A percentile compares a stretch with the other conserved stretches of the same genome.
Conservation (phyloP, 2,113 vertebrate genomes). For the Eulemur rufifrons region DNA sequence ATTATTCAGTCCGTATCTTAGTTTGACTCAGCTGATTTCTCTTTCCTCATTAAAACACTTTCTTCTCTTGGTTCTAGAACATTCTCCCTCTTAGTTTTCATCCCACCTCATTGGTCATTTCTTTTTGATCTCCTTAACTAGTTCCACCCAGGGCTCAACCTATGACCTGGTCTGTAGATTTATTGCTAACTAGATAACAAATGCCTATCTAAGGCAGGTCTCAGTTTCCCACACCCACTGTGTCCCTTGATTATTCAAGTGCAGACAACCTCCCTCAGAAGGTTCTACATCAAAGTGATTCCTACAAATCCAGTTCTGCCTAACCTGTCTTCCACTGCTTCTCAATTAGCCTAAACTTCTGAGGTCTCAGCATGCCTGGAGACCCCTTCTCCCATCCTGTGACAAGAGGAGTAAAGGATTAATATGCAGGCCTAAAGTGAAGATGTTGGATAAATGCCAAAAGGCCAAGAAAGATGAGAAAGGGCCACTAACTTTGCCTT, state of each 20-base stretch:
- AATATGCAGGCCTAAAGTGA: neutral
- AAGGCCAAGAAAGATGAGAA: neutral
- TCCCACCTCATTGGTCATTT: neutral
- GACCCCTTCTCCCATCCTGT: neutral
- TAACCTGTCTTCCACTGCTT: neutral
- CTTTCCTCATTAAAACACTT: neutral
- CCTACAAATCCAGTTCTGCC: neutral
- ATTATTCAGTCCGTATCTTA: neutral
- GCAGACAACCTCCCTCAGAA: no score
- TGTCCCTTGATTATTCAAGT: neutral
- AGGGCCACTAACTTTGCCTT: neutral
- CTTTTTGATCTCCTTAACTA: neutral
- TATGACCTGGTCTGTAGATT: neutral
- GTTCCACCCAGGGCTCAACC: neutral
- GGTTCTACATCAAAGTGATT: neutral
- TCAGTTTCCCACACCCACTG: neutral
- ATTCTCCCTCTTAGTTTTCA: neutral
- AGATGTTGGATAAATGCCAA: neutral
- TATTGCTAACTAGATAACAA: neutral
- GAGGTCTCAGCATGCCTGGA: neutral
- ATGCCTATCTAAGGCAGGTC: neutral
- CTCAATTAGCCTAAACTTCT: neutral
- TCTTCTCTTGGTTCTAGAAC: neutral
- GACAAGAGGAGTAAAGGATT: neutral
- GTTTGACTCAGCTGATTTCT: neutral